These are phyloP conservation scores for Acrocephalus arundinaceus DNA, from an alignment of 2,113 vertebrate species.

Conservation along the genomic window DNA sequence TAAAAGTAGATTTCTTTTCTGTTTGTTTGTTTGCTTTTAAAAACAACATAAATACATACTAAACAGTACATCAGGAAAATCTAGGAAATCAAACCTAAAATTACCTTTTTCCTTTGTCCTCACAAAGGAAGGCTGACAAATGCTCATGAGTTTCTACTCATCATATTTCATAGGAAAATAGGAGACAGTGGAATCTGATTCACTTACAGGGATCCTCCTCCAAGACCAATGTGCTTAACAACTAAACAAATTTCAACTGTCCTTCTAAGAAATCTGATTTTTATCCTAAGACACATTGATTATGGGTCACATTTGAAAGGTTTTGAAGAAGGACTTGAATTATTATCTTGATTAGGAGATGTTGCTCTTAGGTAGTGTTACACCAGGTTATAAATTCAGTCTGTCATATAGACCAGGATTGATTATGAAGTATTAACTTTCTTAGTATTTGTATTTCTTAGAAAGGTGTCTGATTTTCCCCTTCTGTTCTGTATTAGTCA, in stretches of 20 bases:
- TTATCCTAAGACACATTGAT: not conserved
- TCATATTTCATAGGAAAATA: constrained; percentile 11
- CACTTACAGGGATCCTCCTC: not conserved
- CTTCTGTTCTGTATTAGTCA: not conserved
- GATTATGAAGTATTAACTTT: not conserved
- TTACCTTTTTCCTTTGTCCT: not conserved
- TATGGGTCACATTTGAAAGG: not conserved
- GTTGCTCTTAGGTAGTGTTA: not conserved
- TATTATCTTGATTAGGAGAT: not conserved
- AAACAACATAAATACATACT: not conserved
- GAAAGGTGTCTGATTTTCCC: not conserved
- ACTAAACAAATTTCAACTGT: not conserved
- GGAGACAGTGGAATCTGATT: not conserved
- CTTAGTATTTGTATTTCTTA: not conserved
- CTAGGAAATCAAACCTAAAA: not conserved
- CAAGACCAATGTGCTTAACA: not conserved
- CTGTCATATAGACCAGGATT: not conserved
- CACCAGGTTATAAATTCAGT: not conserved
- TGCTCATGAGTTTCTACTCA: not conserved
- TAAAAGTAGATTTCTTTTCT: not conserved
- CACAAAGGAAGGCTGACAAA: not conserved
- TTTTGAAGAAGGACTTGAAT: not conserved
- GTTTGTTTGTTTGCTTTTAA: not conserved
- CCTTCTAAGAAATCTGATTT: not conserved
- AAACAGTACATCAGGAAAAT: not conserved